Percentiles rank a stretch among this genome's conserved stretches.
These are phyloP conservation scores for Penaeus japonicus DNA, from an alignment of 1,140 invertebrate species.

Conservation along the genomic window DNA sequence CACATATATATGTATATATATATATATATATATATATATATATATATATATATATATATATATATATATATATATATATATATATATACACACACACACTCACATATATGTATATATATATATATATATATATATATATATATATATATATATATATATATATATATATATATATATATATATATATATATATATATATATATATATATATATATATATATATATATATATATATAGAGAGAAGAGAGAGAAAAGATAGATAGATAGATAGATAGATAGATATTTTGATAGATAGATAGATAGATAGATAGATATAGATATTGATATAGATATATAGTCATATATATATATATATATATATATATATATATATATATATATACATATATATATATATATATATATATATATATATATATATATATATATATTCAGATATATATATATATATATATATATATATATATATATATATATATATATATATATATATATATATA, in stretches of 20 bases:
- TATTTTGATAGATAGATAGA: background rate
- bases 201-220: too few relatives aligned
- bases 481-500: background rate
- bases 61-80: too few relatives aligned
- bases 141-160: too few relatives aligned
- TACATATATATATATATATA: background rate
- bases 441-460: background rate
- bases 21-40: too few relatives aligned
- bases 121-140: too few relatives aligned
- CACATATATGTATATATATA: too few relatives aligned
- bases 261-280: background rate
- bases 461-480: background rate
- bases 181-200: too few relatives aligned
- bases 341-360: background rate
- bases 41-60: too few relatives aligned
- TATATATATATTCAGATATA: background rate
- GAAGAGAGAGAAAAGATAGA: too few relatives aligned
- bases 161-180: too few relatives aligned
- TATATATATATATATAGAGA: background rate
- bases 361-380: conserved; percentile 2
- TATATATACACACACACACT: too few relatives aligned
- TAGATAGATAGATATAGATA: background rate
- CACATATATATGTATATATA: too few relatives aligned
- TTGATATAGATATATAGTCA: background rate
- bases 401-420: background rate